Percentiles rank a stretch among this genome's conserved stretches.
Conservation (phyloP, 1,140 invertebrate genomes). For the Triops longicaudatus region DNA sequence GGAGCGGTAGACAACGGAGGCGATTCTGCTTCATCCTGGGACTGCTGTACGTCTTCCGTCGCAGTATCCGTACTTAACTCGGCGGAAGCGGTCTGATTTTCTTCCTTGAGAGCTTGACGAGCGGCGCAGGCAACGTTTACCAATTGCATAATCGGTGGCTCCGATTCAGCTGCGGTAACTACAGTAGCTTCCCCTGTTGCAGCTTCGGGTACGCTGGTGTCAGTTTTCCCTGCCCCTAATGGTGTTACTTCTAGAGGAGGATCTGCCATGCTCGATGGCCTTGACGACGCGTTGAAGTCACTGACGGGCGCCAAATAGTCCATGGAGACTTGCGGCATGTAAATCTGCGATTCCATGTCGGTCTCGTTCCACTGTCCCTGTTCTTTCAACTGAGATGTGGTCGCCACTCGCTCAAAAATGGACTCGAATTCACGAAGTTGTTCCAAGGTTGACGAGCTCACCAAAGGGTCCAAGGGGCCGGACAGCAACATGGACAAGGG, state of each 20-base stretch:
- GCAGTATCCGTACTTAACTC: neutral
- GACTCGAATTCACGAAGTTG: slow-evolving; percentile 71
- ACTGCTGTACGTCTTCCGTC: neutral
- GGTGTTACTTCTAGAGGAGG: slow-evolving; percentile 34
- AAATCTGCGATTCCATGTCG: slow-evolving; percentile 32
- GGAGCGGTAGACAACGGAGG: slow-evolving; percentile 31
- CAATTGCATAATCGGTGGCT: slow-evolving; percentile 26
- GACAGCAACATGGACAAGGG: neutral
- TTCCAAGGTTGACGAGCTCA: slow-evolving; percentile 50
- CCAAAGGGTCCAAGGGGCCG: slow-evolving; percentile 20
- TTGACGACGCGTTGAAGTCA: slow-evolving; percentile 21
- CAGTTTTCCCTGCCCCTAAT: neutral
- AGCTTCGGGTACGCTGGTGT: slow-evolving; percentile 10
- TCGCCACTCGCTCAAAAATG: slow-evolving; percentile 57
- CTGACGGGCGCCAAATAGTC: slow-evolving; percentile 20
- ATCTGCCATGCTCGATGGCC: slow-evolving; percentile 33
- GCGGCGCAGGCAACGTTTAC: slow-evolving; percentile 24
- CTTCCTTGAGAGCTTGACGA: slow-evolving; percentile 24
- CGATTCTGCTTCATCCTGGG: slow-evolving; percentile 29
- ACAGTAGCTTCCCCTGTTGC: slow-evolving; percentile 26
- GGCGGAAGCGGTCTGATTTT: slow-evolving; percentile 9
- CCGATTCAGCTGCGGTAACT: slow-evolving; percentile 36
- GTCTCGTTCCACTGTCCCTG: slow-evolving; percentile 37
- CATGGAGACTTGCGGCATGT: slow-evolving; percentile 17
- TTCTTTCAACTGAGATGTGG: slow-evolving; percentile 51